Base-by-base conservation (phyloP, 2,797 vertebrate genomes). In the Amblyraja radiata region DNA sequence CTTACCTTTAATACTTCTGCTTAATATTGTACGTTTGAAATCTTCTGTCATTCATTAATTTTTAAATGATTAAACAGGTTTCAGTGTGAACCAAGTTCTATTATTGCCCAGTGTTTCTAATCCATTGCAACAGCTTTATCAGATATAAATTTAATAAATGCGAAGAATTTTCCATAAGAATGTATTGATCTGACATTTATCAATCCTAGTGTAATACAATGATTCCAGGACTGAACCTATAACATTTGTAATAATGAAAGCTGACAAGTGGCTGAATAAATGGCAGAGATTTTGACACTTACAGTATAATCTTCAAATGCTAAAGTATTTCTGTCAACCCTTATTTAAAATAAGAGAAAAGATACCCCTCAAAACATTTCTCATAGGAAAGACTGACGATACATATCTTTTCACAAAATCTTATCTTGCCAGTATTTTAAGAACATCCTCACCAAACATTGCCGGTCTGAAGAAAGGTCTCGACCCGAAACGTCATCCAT, bases 171-270 rank as follows among this genome's bases (percentile, higher is more conserved):
- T 92, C 90, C 54, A 14, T 28, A 73, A 92, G 13, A 54, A n/a
- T 73, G 6, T 92, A 92, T 92, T 92, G 90, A 92, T 76, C 58
- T 23, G 28, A 28, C 23, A 6, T 58, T 92, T 92, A 76, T 76
- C 90, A 92, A 92, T 54, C 8, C 71, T 54, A 8, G 39, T 54
- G 39, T n/a, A 28, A 76, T 76, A 54, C 71, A 74, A 54, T 74
- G 11, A 6, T 25, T 92, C 65, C 46, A 11, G 36, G 23, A 74
- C 36, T 39, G 68, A 28, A 54, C 23, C 21, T 16, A 54, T 21
- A 73, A 92, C 71, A 92, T 76, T 92, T 46, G 39, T 76, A 91
- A 91, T 71, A 91, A 91, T 91, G 68, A 91, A 39, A 46, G 21
- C 21, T 54, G 90, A 92, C 71, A 92, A 74, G 88, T 32, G 10